A percentile compares a stretch with the other conserved stretches of the same genome.
phyloP scores from a whole-genome alignment of 2,113 vertebrate genomes.

The Lophius piscatorius region DNA sequence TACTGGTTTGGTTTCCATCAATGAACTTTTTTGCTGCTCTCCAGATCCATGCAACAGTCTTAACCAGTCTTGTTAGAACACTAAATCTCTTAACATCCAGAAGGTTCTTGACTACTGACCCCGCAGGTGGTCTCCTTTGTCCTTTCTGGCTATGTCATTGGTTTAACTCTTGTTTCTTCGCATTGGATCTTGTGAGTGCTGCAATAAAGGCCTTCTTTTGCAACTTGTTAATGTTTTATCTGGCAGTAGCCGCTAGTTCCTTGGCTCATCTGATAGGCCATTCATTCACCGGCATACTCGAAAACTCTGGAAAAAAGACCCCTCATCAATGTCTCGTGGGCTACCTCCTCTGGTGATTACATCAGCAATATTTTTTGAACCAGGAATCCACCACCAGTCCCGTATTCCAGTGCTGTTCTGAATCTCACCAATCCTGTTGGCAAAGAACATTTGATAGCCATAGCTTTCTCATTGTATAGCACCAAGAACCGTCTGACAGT shows the following conservation, averaged over 20 bases:
- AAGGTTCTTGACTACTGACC: no score
- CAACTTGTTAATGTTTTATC: not conserved
- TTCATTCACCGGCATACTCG: no score
- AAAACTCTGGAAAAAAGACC: not conserved
- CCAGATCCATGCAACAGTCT: slow-evolving; percentile 1
- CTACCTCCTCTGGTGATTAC: slow-evolving; percentile 4
- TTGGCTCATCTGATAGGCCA: not conserved
- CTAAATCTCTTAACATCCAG: not conserved
- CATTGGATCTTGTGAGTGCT: not conserved
- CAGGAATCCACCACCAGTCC: slow-evolving; percentile 27
- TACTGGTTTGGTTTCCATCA: not conserved
- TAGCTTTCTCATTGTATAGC: slow-evolving; percentile 27
- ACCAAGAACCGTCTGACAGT: slow-evolving; percentile 42
- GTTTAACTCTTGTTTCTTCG: not conserved
- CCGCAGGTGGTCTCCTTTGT: not conserved
- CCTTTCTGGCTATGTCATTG: no score
- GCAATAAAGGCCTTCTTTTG: not conserved
- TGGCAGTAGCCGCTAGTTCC: not conserved
- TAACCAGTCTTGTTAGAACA: not conserved
- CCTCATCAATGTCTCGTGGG: not conserved
- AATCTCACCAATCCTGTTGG: slow-evolving; percentile 42
- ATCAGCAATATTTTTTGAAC: slow-evolving; percentile 11
- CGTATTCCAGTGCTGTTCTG: not conserved
- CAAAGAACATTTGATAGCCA: slow-evolving; percentile 30
- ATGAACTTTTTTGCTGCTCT: not conserved